phyloP scores from a whole-genome alignment of 2,113 vertebrate species.

The Butorides virescens region DNA sequence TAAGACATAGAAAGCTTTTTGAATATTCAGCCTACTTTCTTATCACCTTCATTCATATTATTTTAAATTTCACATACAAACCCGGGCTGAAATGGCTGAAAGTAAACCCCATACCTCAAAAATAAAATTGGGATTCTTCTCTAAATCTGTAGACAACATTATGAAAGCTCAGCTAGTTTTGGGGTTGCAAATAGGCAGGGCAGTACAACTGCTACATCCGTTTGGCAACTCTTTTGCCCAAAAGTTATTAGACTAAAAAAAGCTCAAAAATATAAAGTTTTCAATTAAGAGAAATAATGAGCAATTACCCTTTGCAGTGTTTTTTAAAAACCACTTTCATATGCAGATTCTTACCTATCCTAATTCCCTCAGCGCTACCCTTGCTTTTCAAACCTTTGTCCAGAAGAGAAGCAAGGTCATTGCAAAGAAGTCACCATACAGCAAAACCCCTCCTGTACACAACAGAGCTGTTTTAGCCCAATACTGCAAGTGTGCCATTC shows the following conservation, averaged over 20 bases:
- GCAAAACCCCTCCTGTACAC: not conserved
- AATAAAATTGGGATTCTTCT: not conserved
- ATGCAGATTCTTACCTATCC: not conserved
- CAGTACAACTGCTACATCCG: not conserved
- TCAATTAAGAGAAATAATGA: not conserved
- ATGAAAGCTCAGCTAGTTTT: not conserved
- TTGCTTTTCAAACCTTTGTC: not conserved
- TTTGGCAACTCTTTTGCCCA: not conserved
- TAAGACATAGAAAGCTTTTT: not conserved
- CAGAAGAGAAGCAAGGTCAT: not conserved
- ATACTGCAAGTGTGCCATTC: rapidly evolving
- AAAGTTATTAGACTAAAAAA: not conserved
- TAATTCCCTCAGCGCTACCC: not conserved
- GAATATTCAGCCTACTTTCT: not conserved
- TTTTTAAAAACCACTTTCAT: not conserved
- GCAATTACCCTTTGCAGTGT: not conserved
- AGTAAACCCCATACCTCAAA: not conserved
- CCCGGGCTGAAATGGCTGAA: not conserved
- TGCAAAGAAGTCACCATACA: not conserved
- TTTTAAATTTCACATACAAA: not conserved
- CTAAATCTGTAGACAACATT: not conserved
- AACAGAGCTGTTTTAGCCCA: not conserved
- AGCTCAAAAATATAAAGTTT: not conserved
- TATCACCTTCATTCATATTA: not conserved
- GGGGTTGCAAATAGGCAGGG: not conserved